Evolutionary conservation across 2,888 invertebrate species (phyloP), one percentile per base, ranked within the genome.

Genomic region (Parthenolecanium corni): DNA sequence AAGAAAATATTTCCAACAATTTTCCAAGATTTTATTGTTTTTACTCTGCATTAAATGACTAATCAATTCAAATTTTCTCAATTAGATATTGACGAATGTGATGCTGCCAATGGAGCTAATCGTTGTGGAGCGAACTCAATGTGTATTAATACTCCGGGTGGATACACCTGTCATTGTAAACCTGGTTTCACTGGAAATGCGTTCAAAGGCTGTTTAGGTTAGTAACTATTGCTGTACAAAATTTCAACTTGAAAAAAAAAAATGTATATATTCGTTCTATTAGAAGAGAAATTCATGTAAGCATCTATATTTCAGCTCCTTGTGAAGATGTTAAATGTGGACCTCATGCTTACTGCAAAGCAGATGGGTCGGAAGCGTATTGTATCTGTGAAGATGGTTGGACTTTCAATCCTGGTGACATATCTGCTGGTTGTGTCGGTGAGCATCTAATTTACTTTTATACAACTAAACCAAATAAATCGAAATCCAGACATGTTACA

Each of bases 351-450:
- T 89, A 81, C 71, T 93, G 93, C 72, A 90, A 91, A 72, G 85
- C 89, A 0, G 88, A 91, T 69, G 89, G 89, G 36, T 81, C 82
- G 65, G 91, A 92, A 74, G 92, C 91, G 0, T 90, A 88, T 70
- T 94, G 93, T 70, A 86, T 92, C 52, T 92, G 92, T 71, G 89
- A 93, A 72, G 88, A 89, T 65, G 93, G 93, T 1, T 93, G 91
- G 89, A 90, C 89, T 0, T 93, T 88, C 71, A 85, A 92, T 74
- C 92, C 93, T 0, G 83, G 80, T 63, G 89, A 93, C 71, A 87
- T 93, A 67, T 81, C 86, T 5, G 89, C 89, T 49, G 93, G 93
- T 64, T 93, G 93, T 72, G 80, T 91, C 65, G 82, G 81, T 81
- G 70, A 73, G 74, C 68, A 18, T 31, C n/a, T n/a, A n/a, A n/a